Base-by-base conservation (phyloP, 1,140 invertebrate genomes). In the Hydropsyche tenuis region DNA sequence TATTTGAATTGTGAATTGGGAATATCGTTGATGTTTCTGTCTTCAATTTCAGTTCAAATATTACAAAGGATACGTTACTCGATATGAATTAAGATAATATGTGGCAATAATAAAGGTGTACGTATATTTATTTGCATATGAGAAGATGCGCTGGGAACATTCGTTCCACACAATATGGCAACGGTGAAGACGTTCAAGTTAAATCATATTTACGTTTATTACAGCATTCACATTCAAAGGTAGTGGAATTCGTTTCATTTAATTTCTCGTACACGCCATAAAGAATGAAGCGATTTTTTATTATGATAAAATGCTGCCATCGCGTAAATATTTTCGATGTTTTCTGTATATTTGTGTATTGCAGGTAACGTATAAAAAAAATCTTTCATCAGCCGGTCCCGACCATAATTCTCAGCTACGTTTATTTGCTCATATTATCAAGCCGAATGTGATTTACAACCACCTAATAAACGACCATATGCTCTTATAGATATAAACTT, bases 391-490 rank as follows among this genome's bases (percentile, higher is more conserved):
- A 23, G 22, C 2, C 56, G 22, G 56, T 60, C 56, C 16, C 16
- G 16, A 16, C 48, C 16, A 60, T 60, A 60, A 60, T 27, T 60
- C 48, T 60, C 64, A 22, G 63, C 30, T 51, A 5, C 45, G 7
- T 14, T 25, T 65, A 30, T 70, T 51, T 75, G 62, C 48, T 53
- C 48, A 16, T 20, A 68, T 63, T 72, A 72, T 72, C 70, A 72
- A 62, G 63, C 48, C 30, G 51, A 68, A 72, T 70, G 45, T 76
- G 75, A 76, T 76, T 76, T 76, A 76, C 66, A 71, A 71, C 68
- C 23, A 48, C 48, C 66, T 23, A 73, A 76, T 73, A 76, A 76
- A 76, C 46, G 14, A 65, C 60, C 65, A 73, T 70, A 73, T 76
- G 63, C 63, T 73, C 9, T 27, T 12, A 37, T 27, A 14, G 53